phyloP scores from a whole-genome alignment of 2,888 invertebrate species.

The Philereme vetulata region DNA sequence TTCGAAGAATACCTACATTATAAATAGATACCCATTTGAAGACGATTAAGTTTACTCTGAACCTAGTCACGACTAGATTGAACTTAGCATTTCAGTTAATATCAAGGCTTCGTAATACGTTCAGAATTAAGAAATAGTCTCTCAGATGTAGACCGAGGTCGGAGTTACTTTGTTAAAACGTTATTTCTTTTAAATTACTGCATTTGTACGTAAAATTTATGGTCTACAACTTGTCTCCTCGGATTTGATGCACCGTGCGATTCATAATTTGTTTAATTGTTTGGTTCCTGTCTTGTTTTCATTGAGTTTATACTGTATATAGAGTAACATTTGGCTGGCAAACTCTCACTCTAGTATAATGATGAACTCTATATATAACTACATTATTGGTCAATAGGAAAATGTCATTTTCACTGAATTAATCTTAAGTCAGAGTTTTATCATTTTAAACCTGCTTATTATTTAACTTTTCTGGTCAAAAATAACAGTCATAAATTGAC shows the following conservation, averaged over 20 bases:
- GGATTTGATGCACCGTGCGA: background rate
- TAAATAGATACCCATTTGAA: slow-evolving; percentile 23
- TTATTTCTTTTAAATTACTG: slow-evolving; percentile 40
- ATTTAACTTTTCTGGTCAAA: too few species aligned
- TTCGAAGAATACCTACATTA: slow-evolving; percentile 9
- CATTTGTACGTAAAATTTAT: slow-evolving; percentile 10
- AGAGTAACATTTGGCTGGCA: too few species aligned
- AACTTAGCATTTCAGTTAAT: slow-evolving; percentile 58
- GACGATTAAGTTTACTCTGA: slow-evolving; percentile 23
- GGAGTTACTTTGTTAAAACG: slow-evolving; percentile 44
- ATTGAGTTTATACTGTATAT: too few species aligned
- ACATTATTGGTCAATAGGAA: too few species aligned
- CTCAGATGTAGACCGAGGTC: slow-evolving; percentile 60
- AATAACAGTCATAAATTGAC: too few species aligned
- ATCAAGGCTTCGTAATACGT: slow-evolving; percentile 59
- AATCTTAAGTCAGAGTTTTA: too few species aligned
- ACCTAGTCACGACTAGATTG: slow-evolving; percentile 55
- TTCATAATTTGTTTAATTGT: too few species aligned
- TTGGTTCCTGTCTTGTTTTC: too few species aligned
- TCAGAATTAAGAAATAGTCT: slow-evolving; percentile 55
- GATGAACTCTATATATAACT: too few species aligned
- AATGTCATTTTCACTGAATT: too few species aligned
- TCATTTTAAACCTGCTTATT: too few species aligned
- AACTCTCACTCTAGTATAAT: too few species aligned
- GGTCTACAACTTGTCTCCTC: background rate